phyloP scores from a whole-genome alignment of 2,797 vertebrate genomes.

The Tiaroga cobitis region DNA sequence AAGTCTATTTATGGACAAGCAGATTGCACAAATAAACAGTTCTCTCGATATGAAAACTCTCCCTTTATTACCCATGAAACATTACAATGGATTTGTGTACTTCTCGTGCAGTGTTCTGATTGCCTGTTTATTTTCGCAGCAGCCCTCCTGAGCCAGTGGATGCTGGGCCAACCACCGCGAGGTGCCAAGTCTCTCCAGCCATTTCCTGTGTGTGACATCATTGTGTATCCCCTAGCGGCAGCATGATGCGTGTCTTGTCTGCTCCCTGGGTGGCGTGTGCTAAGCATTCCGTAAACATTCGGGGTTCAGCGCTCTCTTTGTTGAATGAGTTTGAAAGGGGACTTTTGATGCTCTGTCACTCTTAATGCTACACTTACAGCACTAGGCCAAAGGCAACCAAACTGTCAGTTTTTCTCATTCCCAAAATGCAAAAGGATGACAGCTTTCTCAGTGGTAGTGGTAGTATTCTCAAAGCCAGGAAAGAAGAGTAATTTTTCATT shows the following conservation, averaged over 20 bases:
- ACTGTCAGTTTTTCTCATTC: constrained; percentile 2
- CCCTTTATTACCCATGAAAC: constrained; percentile 95
- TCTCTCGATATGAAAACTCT: constrained; percentile 89
- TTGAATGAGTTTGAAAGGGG: constrained; percentile 70
- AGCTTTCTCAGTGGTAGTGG: not conserved
- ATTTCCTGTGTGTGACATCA: constrained; percentile 98
- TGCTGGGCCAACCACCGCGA: constrained; percentile 85
- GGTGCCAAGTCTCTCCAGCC: constrained; percentile 90
- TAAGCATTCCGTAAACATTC: constrained; percentile 86
- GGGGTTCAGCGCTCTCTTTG: constrained; percentile 79
- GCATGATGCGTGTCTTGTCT: constrained; percentile 91
- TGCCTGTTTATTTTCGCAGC: constrained; percentile 99
- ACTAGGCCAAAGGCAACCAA: constrained; percentile 68
- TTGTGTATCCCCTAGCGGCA: constrained; percentile 89
- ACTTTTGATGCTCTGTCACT: constrained; percentile 56
- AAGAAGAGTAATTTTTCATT: not conserved
- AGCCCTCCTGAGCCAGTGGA: constrained; percentile 90
- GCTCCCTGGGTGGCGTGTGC: constrained; percentile 95
- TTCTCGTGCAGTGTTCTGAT: constrained; percentile 90
- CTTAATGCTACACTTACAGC: constrained; percentile 40
- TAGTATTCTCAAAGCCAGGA: not conserved
- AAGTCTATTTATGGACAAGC: constrained; percentile 93
- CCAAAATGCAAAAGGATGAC: not conserved
- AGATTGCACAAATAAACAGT: constrained; percentile 97
- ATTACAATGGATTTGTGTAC: constrained; percentile 94